Evolutionary conservation across 2,113 vertebrate species (phyloP).

Genomic region (Procapra przewalskii): DNA sequence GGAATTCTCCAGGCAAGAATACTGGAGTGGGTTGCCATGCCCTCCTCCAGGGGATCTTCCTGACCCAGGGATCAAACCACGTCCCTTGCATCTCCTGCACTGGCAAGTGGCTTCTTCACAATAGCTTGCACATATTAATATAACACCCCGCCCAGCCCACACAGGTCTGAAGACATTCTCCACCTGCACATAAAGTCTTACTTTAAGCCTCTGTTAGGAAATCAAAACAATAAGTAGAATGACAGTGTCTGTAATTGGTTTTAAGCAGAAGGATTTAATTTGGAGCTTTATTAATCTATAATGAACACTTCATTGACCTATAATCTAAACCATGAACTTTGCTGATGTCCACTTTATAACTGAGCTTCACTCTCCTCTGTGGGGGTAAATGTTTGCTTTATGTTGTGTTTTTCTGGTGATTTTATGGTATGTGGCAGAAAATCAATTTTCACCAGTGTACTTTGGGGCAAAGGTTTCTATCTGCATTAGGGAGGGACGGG

Average conservation of each 20-base stretch:
- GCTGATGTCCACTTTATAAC: slow-evolving; percentile 48
- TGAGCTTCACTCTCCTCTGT: slow-evolving; percentile 18
- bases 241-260: slow-evolving; percentile 55
- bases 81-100: neutral
- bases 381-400: slow-evolving; percentile 57
- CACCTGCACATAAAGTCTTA: slow-evolving; percentile 27
- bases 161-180: slow-evolving; percentile 67
- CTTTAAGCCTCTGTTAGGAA: slow-evolving; percentile 58
- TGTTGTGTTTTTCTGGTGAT: slow-evolving; percentile 49
- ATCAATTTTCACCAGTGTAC: slow-evolving; percentile 36
- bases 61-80: neutral
- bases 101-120: neutral
- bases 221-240: slow-evolving; percentile 45
- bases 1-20: neutral
- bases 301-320: neutral
- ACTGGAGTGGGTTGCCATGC: neutral
- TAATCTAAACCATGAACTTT: slow-evolving; percentile 48
- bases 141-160: neutral
- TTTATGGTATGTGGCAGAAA: slow-evolving; percentile 21
- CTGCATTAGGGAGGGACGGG: neutral
- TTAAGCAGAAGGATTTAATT: slow-evolving; percentile 62
- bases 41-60: neutral
- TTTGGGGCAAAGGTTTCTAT: neutral
- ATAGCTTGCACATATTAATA: slow-evolving; percentile 51
- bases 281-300: slow-evolving; percentile 53